These are phyloP conservation scores for Micrastur ruficollis DNA, from an alignment of 2,797 vertebrate genomes.

Conservation along the genomic window DNA sequence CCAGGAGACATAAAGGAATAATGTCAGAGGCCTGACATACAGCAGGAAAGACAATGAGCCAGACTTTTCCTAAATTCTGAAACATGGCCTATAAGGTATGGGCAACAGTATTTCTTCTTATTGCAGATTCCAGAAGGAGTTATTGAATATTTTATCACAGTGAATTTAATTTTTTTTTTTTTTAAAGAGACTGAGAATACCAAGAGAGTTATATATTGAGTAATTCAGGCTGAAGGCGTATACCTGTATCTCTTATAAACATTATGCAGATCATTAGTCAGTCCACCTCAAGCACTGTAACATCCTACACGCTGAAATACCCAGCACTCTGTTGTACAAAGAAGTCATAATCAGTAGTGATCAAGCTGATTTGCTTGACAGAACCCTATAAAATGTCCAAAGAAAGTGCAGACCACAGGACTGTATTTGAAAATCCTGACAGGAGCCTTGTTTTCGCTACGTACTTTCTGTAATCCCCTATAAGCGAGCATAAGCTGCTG, in stretches of 20 bases:
- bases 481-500: not conserved
- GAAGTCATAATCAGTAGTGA: not conserved
- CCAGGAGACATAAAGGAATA: slow-evolving; percentile 1
- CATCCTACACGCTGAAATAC: not conserved
- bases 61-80: slow-evolving; percentile 8
- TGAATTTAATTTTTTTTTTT: not conserved
- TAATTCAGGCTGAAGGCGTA: not conserved
- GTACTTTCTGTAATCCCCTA: not conserved
- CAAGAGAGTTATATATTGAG: not conserved
- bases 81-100: not conserved
- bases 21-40: not conserved
- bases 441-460: not conserved
- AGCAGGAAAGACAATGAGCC: slow-evolving; percentile 10
- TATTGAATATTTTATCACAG: not conserved
- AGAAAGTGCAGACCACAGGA: not conserved
- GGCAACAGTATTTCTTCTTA: not conserved
- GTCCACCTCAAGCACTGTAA: not conserved
- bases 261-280: not conserved
- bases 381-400: not conserved
- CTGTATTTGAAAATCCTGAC: not conserved
- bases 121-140: not conserved
- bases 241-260: not conserved
- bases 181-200: not conserved
- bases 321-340: not conserved
- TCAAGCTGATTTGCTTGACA: not conserved